A percentile compares a stretch with the other conserved stretches of the same genome.
Conservation (phyloP, 2,113 vertebrate species). For the Harpagus bidentatus region DNA sequence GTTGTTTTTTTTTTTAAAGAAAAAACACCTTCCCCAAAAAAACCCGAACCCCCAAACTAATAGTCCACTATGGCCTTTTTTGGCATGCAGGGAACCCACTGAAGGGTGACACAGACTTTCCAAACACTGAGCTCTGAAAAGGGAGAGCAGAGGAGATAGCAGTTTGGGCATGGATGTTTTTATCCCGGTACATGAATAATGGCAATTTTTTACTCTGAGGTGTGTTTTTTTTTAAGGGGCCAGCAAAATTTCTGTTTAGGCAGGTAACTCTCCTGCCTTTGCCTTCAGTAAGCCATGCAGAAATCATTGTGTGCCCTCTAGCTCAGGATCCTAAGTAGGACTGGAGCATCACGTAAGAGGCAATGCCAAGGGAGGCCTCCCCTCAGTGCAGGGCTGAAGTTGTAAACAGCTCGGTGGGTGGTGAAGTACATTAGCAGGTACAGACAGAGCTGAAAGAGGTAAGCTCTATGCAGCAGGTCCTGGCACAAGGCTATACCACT, state of each 20-base stretch:
- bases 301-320: neutral
- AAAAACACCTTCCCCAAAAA: neutral
- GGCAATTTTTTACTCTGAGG: neutral
- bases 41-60: rapidly evolving
- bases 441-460: neutral
- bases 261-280: neutral
- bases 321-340: neutral
- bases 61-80: neutral
- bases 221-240: neutral
- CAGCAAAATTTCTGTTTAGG: neutral
- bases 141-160: neutral
- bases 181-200: neutral
- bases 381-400: neutral
- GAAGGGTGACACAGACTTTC: neutral
- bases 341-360: neutral
- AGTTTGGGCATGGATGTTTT: neutral
- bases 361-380: neutral
- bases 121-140: neutral
- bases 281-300: neutral
- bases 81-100: neutral
- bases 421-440: neutral
- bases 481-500: neutral
- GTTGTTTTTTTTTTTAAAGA: rapidly evolving
- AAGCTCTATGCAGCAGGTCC: neutral
- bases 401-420: neutral